phyloP scores from a whole-genome alignment of 92 coral and sea anemone species.

The Phymanthus crucifer region DNA sequence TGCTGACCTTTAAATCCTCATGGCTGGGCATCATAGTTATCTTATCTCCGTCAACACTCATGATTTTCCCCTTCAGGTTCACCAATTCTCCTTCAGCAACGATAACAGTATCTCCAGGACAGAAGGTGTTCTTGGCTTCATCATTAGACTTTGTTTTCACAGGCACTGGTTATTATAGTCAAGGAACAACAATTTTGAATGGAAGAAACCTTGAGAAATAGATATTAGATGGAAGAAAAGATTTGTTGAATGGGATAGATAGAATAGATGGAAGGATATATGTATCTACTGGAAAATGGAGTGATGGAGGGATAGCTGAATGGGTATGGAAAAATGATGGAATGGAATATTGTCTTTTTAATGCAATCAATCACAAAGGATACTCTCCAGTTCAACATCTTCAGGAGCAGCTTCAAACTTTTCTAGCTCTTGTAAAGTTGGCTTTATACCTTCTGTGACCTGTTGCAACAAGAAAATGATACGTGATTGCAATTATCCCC shows the following conservation, averaged over 20 bases:
- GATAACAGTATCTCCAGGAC: conserved; percentile 88
- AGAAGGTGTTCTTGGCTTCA: conserved; percentile 57
- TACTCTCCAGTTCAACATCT: conserved; percentile 94
- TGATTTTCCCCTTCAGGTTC: conserved; percentile 83
- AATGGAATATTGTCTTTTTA: background rate
- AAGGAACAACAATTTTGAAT: background rate
- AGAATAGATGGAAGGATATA: background rate
- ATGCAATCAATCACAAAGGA: conserved; percentile 28
- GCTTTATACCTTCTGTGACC: conserved; percentile 94
- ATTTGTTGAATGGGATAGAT: background rate
- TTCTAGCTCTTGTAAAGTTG: conserved; percentile 87
- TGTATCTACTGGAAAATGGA: background rate
- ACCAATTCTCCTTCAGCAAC: conserved; percentile 92
- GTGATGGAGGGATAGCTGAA: background rate
- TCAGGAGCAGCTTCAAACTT: conserved; percentile 95
- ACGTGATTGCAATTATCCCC: background rate
- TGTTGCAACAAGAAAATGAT: conserved; percentile 23
- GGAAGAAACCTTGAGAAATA: too few relatives aligned
- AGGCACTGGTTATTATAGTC: conserved; percentile 57
- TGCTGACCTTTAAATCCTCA: conserved; percentile 87
- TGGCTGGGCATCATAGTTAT: conserved; percentile 92
- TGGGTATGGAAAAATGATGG: background rate
- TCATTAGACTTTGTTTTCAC: conserved; percentile 68
- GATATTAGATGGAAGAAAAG: too few relatives aligned
- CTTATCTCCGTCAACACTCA: conserved; percentile 89